Base-by-base conservation (phyloP, 2,797 vertebrate species). In the Melanotaenia parkinsoni region DNA sequence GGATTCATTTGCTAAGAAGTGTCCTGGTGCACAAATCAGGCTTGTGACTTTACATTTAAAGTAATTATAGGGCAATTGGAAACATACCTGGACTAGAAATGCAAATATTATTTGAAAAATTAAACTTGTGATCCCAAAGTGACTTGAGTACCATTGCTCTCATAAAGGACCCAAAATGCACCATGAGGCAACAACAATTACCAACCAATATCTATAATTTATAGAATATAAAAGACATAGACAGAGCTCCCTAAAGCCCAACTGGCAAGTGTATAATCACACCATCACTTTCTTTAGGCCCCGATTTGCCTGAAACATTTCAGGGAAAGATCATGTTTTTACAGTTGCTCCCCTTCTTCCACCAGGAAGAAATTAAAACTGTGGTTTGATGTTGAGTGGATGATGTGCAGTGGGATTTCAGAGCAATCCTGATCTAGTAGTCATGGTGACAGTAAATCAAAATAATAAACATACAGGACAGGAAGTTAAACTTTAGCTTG, bases 21-120 rank as follows among this genome's bases (percentile, higher is more conserved):
- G 37, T 7, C 20, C 37, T 62, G 53, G 24, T 53, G 20, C 60
- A 65, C 61, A 67, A 43, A 53, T 74, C 40, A 53, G 35, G 13
- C 40, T 22, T 30, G 37, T 56, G 43, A 32, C 38, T 71, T 57
- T 59, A 63, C 5, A 69, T 32, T 22, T 40, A 54, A 58, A 50
- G 28, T 51, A 3, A 33, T n/a, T 53, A 35, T 30, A 57, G 37
- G 35, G 10, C 14, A 3, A 20, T 16, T 14, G 32, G 13, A 67
- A 13, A 35, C 16, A 30, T 45, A 20, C 40, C 9, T 58, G n/a
- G 22, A 58, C 13, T 33, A 5, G 22, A 33, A 10, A 8, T 8
- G 26, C 53, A 45, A 13, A 32, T 57, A 40, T 66, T 18, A 57
- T 43, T 22, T n/a, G 51, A 70, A 22, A 30, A 30, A 20, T 58